phyloP scores from a whole-genome alignment of 2,113 vertebrate genomes.

The Vireo altiloquus region DNA sequence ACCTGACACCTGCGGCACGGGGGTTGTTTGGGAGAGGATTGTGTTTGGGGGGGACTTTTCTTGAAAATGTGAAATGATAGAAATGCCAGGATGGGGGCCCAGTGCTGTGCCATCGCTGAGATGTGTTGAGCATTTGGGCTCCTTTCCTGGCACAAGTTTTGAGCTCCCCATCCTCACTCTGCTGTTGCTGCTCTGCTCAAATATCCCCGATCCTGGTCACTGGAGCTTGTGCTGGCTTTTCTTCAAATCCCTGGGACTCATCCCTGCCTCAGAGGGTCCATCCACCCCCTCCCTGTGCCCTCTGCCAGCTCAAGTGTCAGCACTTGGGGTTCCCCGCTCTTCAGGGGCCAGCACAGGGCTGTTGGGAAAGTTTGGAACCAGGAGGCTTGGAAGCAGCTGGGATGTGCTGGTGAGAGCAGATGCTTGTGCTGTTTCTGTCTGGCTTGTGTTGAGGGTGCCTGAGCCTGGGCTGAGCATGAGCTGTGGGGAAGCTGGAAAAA shows the following conservation, averaged over 20 bases:
- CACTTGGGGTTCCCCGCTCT: neutral
- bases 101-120: neutral
- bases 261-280: neutral
- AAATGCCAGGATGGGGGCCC: neutral
- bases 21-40: neutral
- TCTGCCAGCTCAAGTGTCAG: neutral
- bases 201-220: neutral
- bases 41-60: neutral
- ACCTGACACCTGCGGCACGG: neutral
- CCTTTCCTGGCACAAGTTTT: neutral
- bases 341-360: neutral
- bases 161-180: neutral
- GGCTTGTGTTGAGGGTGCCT: neutral
- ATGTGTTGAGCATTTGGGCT: fast-evolving
- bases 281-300: neutral
- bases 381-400: neutral
- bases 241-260: neutral
- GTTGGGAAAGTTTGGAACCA: neutral
- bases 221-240: neutral
- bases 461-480: neutral
- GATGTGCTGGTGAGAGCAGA: neutral
- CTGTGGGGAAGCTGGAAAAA: neutral
- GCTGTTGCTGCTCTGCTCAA: neutral
- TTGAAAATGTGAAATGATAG: neutral
- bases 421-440: neutral